Evolutionary conservation across 2,113 vertebrate genomes (phyloP), one percentile per base, ranked within the genome.

Genomic region (Phycodurus eques): DNA sequence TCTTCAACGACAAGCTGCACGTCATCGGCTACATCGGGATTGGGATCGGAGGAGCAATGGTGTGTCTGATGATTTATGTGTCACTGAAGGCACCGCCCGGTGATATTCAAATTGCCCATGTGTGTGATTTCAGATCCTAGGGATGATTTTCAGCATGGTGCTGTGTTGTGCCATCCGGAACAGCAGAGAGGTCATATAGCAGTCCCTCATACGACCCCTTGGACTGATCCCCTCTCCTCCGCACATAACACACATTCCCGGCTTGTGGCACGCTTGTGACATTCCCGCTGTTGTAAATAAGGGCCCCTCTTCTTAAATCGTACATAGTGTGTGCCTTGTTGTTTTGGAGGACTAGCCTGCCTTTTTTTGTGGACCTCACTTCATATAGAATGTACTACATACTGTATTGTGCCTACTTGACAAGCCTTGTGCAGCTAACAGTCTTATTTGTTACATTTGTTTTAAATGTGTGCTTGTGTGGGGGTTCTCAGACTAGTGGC

Each of bases 61-160:
- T 99, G 85, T 94, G 95, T 88, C 88, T 14, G 1, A n/a, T 39
- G n/a, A 70, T 27, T 20, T 39, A 46, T 11, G n/a, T 10, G 5
- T 68, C 49, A 39, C 19, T n/a, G 12, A 42, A 35, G 11, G 13
- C 31, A 8, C 17, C 13, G 22, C 4, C 44, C 4, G 63, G 19
- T n/a, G 4, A 66, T 66, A 44, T 65, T 19, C 35, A 71, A 67
- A n/a, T 1, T 33, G 14, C 12, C 4, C 0, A 0, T 20, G 8
- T 63, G 27, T 76, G 44, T 87, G 6, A 27, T 75, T 82, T 68
- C 91, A 99, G 98, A 94, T 98, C 76, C 93, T 98, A 59, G 97
- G 96, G 54, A 99, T 99, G 97, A 91, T 98, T 88, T 98, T 98
- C 94, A 99, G 98, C 86, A 97, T 99, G 96, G 93, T 99, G 72